Conservation (phyloP, 2,113 vertebrate species). For the Hyla sarda region DNA sequence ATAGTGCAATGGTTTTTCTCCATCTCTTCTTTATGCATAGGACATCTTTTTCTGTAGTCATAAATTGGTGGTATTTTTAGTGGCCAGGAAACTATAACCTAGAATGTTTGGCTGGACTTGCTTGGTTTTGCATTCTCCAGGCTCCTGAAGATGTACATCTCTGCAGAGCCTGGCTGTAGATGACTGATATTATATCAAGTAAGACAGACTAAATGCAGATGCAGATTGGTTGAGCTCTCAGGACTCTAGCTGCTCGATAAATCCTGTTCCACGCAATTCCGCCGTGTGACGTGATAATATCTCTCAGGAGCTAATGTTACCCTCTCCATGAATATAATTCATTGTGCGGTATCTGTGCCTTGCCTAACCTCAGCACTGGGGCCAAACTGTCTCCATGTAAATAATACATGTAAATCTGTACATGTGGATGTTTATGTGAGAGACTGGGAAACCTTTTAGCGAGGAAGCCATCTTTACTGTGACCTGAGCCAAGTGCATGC, state of each 20-base stretch:
- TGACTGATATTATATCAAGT: slow-evolving; percentile 16
- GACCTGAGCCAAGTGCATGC: slow-evolving; percentile 1
- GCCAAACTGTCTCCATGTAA: slow-evolving; percentile 33
- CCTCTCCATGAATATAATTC: slow-evolving; percentile 38
- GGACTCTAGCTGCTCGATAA: slow-evolving; percentile 27
- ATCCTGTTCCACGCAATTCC: slow-evolving; percentile 27
- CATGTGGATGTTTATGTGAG: slow-evolving; percentile 7
- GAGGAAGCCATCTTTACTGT: not conserved
- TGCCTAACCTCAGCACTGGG: slow-evolving; percentile 17
- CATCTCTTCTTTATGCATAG: no score
- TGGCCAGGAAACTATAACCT: no score
- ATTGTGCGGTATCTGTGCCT: slow-evolving; percentile 11
- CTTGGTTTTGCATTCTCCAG: not conserved
- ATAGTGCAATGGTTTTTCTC: no score
- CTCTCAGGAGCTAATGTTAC: slow-evolving; percentile 40
- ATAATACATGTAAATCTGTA: slow-evolving; percentile 42
- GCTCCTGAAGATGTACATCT: not conserved
- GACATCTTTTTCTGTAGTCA: no score
- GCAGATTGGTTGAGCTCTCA: not conserved
- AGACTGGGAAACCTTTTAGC: slow-evolving; percentile 6
- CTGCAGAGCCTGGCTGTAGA: not conserved
- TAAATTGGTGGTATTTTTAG: no score
- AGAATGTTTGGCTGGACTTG: not conserved
- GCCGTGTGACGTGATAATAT: slow-evolving; percentile 22
- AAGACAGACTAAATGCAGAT: not conserved